Base-by-base conservation (phyloP, 2,888 invertebrate species). In the Drosophila greeni region DNA sequence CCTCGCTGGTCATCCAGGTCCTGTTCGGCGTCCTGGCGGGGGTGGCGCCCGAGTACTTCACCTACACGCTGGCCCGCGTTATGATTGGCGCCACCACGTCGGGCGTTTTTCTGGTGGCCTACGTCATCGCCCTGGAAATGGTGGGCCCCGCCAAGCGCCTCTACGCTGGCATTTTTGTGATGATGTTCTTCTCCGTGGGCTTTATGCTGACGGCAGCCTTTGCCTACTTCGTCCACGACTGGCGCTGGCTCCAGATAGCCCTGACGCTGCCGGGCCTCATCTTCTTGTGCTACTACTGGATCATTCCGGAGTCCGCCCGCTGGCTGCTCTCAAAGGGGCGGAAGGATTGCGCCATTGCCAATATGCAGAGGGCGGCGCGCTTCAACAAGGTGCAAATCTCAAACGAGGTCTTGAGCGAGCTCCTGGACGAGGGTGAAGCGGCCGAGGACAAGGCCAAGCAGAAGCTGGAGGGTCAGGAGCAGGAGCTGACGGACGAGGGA, bases 101-200 rank as follows among this genome's bases (percentile, higher is more conserved):
- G 7, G 94, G 94, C 2, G 93, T 94, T 11, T 95, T 94, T 82
- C 89, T 94, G 62, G 94, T 94, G 20, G 93, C 94, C 43, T 95
- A 94, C 87, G 94, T 94, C 48, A 93, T 95, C 74, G 94, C 94
- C 91, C 90, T 90, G 88, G 93, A 93, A 89, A 93, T 93, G 93
- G 94, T 94, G 11, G 94, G 94, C 6, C 93, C 94, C 1, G 90
- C 90, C 53, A 92, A 92, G 82, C 90, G 94, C 42, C 89, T 92
- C 53, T 90, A 93, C 55, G 94, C 94, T 5, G 94, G 94, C 8
- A 93, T 93, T 18, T 91, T 93, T 11, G 92, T 92, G 69, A 94
- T 94, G 89, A 92, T 92, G 89, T 94, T 94, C 88, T 94, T 94
- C 87, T 93, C 94, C 0, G 75, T 91, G 26, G 94, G 94, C 9